phyloP scores from a whole-genome alignment of 2,888 invertebrate species.

The Idaea biselata region DNA sequence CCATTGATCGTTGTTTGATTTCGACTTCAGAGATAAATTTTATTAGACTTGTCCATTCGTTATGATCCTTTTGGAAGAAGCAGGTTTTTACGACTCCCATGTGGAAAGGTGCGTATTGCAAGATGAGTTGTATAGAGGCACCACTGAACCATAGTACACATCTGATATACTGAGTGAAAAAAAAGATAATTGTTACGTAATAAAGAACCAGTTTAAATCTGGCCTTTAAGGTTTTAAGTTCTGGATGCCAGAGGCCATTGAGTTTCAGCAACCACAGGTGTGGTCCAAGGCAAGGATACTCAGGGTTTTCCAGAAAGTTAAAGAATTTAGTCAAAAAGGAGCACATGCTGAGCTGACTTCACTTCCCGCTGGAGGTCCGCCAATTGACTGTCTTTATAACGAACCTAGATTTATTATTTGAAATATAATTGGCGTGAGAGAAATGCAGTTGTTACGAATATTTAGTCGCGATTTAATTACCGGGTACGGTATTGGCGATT shows the following conservation, averaged over 20 bases:
- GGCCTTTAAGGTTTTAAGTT: constrained; percentile 27
- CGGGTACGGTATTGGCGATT: constrained; percentile 37
- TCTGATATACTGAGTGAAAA: constrained; percentile 53
- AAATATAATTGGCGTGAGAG: constrained; percentile 39
- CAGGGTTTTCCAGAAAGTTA: constrained; percentile 41
- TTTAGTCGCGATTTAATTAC: constrained; percentile 45
- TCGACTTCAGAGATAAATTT: constrained; percentile 48
- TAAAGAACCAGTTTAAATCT: constrained; percentile 43
- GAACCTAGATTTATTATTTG: constrained; percentile 10
- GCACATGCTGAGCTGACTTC: constrained; percentile 18
- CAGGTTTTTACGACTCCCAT: constrained; percentile 52
- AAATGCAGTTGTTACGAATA: constrained; percentile 44
- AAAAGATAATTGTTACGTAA: constrained; percentile 44
- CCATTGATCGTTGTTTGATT: constrained; percentile 35
- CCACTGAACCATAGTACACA: constrained; percentile 39
- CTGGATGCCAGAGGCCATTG: constrained; percentile 51
- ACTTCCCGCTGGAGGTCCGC: constrained; percentile 8
- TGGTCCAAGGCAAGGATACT: constrained; percentile 52
- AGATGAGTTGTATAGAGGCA: constrained; percentile 43
- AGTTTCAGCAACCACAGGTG: constrained; percentile 43
- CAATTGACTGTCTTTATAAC: background rate
- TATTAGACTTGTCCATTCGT: constrained; percentile 49
- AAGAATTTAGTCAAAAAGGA: constrained; percentile 24
- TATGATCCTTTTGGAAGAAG: constrained; percentile 47
- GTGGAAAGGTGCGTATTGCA: constrained; percentile 60